phyloP scores from a whole-genome alignment of 2,888 invertebrate genomes.

The Theodoxus fluviatilis region DNA sequence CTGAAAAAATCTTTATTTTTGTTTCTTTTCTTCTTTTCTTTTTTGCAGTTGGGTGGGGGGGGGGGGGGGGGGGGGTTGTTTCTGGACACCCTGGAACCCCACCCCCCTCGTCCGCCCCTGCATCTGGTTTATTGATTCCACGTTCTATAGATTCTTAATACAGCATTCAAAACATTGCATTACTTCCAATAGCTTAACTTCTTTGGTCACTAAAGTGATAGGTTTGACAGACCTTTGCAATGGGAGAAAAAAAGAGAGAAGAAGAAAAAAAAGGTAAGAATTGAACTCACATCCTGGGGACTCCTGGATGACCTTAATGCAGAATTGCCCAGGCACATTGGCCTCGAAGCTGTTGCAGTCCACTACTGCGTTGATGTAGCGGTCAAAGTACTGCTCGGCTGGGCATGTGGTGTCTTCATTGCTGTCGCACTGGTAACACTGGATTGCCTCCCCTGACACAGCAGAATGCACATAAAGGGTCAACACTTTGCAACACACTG shows the following conservation, averaged over 20 bases:
- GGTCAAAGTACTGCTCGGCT: constrained; percentile 85
- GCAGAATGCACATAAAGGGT: no score
- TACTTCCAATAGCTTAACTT: no score
- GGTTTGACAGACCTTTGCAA: no score
- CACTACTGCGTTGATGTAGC: constrained; percentile 83
- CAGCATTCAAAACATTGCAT: constrained; percentile 1
- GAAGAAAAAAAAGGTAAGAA: not conserved
- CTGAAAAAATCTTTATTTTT: no score
- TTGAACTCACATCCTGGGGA: constrained; percentile 90
- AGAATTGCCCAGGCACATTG: constrained; percentile 92
- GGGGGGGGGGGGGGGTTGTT: no score
- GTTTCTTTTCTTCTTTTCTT: no score
- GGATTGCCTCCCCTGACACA: constrained; percentile 71
- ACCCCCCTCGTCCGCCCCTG: no score
- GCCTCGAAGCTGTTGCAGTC: constrained; percentile 95
- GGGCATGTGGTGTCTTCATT: constrained; percentile 89
- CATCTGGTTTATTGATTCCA: no score
- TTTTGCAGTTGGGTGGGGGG: no score
- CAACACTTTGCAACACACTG: no score
- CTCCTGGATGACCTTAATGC: constrained; percentile 92
- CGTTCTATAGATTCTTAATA: not conserved
- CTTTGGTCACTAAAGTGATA: no score
- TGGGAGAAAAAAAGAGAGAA: not conserved
- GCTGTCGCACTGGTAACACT: constrained; percentile 94
- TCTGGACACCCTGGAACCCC: no score